Evolutionary conservation across 1,140 invertebrate genomes (phyloP), one percentile per base, ranked within the genome.

Genomic region (Aporrectodea caliginosa): DNA sequence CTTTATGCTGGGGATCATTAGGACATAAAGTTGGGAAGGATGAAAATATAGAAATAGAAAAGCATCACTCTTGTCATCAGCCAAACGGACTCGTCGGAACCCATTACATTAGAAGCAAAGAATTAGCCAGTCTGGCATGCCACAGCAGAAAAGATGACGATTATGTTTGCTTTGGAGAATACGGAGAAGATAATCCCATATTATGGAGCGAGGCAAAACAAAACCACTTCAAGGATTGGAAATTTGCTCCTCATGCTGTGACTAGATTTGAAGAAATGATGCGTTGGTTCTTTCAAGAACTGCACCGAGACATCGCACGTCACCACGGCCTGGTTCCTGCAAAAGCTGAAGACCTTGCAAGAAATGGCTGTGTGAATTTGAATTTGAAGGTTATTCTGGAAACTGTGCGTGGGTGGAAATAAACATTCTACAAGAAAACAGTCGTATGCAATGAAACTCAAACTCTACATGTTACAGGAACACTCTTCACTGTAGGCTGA

Each of bases 271-370:
- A 58, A 6, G 43, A 58, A 69, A 30, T 80, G 78, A 35, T 43
- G 32, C 16, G 75, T 29, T 29, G 79, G 32, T 31, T 69, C 22
- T 27, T 80, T 68, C 35, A 27, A 30, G 30, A n/a, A 1, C 32
- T 35, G 16, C 35, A 33, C 73, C 14, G 32, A 22, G 22, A 35
- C 30, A 31, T 35, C 30, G 35, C 35, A n/a, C 43, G 75, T 43
- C 79, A 78, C 22, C 78, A 80, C 71, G 27, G 22, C 22, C 22
- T 58, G 22, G 6, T 58, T 6, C 43, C 43, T 12, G 43, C 43
- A n/a, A n/a, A n/a, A n/a, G n/a, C n/a, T n/a, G n/a, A n/a, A n/a
- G n/a, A n/a, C n/a, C n/a, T n/a, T n/a, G n/a, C n/a, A n/a, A n/a
- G n/a, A n/a, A n/a, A n/a, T n/a, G n/a, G n/a, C n/a, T n/a, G n/a